Percentiles rank a stretch among this genome's conserved stretches.
Conservation (phyloP, 2,113 vertebrate genomes). For the Lophius piscatorius region DNA sequence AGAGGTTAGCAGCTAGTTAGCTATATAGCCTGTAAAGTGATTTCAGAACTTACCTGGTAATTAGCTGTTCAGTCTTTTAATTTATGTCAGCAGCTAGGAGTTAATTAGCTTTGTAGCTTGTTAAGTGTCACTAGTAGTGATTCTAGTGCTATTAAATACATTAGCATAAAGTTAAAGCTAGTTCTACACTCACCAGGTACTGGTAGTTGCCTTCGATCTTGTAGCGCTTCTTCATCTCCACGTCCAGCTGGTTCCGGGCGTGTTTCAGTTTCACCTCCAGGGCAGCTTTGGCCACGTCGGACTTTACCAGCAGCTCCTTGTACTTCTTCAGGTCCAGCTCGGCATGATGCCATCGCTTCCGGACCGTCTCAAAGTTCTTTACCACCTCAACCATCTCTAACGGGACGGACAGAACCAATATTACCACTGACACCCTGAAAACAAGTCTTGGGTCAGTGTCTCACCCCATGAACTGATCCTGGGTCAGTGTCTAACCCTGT, state of each 20-base stretch:
- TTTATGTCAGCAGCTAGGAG: no score
- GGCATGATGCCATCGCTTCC: constrained; percentile 76
- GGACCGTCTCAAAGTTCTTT: constrained; percentile 71
- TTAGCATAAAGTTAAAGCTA: no score
- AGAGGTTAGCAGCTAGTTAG: no score
- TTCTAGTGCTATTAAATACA: no score
- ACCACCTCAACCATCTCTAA: constrained; percentile 75
- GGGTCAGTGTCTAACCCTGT: neutral
- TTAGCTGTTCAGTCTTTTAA: no score
- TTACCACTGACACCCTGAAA: no score
- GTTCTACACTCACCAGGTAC: constrained; percentile 76
- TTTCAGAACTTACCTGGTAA: no score
- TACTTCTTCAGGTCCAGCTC: constrained; percentile 80
- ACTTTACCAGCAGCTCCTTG: constrained; percentile 81
- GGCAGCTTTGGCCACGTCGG: constrained; percentile 79
- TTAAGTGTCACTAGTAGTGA: no score
- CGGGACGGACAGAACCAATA: neutral
- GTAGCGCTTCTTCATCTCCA: constrained; percentile 87
- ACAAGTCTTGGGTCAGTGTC: neutral
- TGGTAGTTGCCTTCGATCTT: constrained; percentile 82
- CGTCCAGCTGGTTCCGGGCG: constrained; percentile 86
- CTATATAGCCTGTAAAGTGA: no score
- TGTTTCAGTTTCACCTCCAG: constrained; percentile 88
- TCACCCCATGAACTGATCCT: neutral
- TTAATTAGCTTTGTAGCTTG: no score